Percentiles rank a stretch among this genome's conserved stretches.
Evolutionary conservation across 2,888 invertebrate species (phyloP).

Genomic region (Biston betularia): DNA sequence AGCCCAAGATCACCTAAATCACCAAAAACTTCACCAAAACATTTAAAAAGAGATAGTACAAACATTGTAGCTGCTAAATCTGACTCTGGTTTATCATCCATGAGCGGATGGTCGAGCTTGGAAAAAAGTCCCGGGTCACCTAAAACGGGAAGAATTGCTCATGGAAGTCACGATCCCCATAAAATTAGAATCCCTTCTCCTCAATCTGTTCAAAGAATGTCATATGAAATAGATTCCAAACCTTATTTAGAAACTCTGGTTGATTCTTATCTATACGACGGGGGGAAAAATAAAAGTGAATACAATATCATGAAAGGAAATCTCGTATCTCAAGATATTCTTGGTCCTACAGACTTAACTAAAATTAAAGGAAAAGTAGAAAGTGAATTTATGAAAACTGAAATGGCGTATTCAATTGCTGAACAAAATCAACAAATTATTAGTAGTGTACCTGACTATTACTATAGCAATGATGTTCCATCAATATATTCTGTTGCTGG

Average conservation of each 20-base stretch:
- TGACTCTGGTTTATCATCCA: conserved; percentile 94
- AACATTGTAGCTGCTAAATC: conserved; percentile 92
- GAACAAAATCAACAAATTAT: conserved; percentile 65
- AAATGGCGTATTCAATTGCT: conserved; percentile 62
- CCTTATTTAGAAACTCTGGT: conserved; percentile 86
- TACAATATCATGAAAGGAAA: conserved; percentile 65
- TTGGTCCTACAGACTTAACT: conserved; percentile 64
- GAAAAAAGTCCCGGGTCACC: conserved; percentile 95
- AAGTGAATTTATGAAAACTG: conserved; percentile 64
- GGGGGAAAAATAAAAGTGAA: conserved; percentile 68
- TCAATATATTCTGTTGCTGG: conserved; percentile 92
- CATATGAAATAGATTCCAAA: conserved; percentile 76
- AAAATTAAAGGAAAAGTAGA: conserved; percentile 69
- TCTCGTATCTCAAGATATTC: conserved; percentile 61
- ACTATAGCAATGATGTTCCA: conserved; percentile 84
- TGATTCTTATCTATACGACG: conserved; percentile 79
- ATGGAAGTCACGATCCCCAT: conserved; percentile 73
- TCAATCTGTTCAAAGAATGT: conserved; percentile 70
- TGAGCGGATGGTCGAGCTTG: conserved; percentile 94
- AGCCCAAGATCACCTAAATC: conserved; percentile 91
- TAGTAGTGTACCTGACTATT: conserved; percentile 75
- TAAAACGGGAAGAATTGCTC: conserved; percentile 83
- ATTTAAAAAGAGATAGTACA: conserved; percentile 85
- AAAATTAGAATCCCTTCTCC: conserved; percentile 76
- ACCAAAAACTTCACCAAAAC: conserved; percentile 90